These are phyloP conservation scores for Acheta domesticus DNA, from an alignment of 2,888 invertebrate genomes.

Conservation along the genomic window DNA sequence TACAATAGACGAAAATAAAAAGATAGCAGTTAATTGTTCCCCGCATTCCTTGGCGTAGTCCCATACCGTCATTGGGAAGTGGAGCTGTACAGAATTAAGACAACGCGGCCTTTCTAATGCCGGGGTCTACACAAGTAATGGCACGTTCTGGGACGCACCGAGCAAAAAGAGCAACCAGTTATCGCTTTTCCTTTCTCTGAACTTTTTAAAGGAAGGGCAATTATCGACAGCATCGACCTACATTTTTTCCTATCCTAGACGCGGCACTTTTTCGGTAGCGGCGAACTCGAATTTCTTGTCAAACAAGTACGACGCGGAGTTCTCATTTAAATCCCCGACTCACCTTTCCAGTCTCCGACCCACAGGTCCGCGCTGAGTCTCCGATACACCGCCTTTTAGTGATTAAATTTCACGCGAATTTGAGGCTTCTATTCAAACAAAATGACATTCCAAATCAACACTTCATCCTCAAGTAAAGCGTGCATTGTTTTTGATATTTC, in stretches of 20 bases:
- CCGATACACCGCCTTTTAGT: too few relatives aligned
- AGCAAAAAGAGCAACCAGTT: neutral
- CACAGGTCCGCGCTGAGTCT: too few relatives aligned
- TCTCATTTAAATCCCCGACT: too few relatives aligned
- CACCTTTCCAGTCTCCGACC: too few relatives aligned
- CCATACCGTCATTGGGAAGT: neutral
- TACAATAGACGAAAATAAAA: neutral
- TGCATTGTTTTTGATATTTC: too few relatives aligned
- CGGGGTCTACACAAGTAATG: neutral
- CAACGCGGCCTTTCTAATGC: neutral
- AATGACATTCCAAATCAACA: too few relatives aligned
- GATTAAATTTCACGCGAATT: too few relatives aligned
- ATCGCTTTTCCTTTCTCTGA: constrained; percentile 9
- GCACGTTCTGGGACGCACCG: neutral
- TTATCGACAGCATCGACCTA: neutral
- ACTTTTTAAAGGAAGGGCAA: neutral
- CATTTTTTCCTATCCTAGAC: neutral
- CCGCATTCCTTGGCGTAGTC: neutral
- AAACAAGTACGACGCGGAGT: too few relatives aligned
- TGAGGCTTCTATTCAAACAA: too few relatives aligned
- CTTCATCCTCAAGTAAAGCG: too few relatives aligned
- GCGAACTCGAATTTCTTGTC: too few relatives aligned
- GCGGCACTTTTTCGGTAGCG: too few relatives aligned
- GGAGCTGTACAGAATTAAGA: neutral
- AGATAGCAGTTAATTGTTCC: neutral